Conservation (phyloP, 2,797 vertebrate species). For the Paguma larvata region DNA sequence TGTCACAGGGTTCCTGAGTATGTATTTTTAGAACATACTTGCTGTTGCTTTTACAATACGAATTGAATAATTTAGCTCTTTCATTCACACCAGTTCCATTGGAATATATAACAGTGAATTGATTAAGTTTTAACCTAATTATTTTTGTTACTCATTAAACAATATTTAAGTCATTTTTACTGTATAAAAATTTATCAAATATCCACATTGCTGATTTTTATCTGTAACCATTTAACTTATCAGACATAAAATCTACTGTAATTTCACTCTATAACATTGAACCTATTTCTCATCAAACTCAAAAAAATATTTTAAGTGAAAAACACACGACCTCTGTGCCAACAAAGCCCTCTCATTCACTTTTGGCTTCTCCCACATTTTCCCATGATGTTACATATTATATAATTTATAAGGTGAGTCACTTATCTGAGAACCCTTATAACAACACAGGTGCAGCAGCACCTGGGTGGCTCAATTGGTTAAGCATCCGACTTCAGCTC, state of each 20-base stretch:
- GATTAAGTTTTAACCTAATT: neutral
- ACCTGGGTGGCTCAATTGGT: too few relatives aligned
- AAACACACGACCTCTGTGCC: neutral
- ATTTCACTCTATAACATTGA: neutral
- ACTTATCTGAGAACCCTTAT: neutral
- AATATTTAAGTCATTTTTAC: neutral
- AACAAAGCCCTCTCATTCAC: neutral
- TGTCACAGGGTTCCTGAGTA: neutral
- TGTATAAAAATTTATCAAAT: neutral
- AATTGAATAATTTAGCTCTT: conserved; percentile 16
- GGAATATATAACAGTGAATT: neutral
- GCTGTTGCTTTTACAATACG: neutral
- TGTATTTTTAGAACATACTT: neutral
- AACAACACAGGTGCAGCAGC: neutral
- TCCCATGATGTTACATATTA: neutral
- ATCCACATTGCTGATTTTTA: neutral
- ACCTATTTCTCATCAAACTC: neutral
- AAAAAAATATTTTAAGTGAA: neutral
- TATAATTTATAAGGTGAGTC: neutral
- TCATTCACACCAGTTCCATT: neutral
- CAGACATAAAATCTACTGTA: neutral
- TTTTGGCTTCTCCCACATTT: neutral
- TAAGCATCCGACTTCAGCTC: too few relatives aligned
- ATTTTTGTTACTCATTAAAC: neutral
- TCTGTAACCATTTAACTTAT: neutral